These are phyloP conservation scores for Brachionus rotundiformis DNA, from an alignment of 1,140 invertebrate species.

Conservation along the genomic window DNA sequence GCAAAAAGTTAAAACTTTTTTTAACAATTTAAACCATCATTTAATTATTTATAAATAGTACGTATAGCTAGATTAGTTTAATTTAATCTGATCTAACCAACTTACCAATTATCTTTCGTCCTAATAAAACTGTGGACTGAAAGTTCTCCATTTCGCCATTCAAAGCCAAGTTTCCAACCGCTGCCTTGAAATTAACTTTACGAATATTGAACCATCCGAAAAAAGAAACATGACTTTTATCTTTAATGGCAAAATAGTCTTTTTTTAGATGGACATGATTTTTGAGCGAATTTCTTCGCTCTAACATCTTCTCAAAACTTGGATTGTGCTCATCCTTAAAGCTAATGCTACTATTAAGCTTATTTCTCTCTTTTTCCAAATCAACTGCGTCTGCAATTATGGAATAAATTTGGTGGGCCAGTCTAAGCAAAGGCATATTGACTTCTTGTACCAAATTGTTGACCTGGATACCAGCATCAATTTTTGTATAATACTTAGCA, in stretches of 20 bases:
- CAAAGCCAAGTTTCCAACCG: constrained; percentile 12
- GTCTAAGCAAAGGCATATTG: constrained; percentile 87
- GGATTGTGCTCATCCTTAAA: constrained; percentile 17
- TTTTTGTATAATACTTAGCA: constrained; percentile 39
- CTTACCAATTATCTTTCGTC: constrained; percentile 17
- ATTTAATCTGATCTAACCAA: neutral
- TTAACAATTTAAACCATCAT: too few species aligned
- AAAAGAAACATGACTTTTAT: constrained; percentile 44
- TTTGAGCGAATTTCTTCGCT: constrained; percentile 20
- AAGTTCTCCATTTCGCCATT: constrained; percentile 51
- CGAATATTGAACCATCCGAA: constrained; percentile 36
- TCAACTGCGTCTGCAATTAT: constrained; percentile 89
- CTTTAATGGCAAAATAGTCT: constrained; percentile 24
- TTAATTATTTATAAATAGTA: too few species aligned
- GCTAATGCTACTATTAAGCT: constrained; percentile 71
- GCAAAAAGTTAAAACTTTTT: too few species aligned
- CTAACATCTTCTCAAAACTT: neutral
- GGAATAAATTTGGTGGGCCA: constrained; percentile 91
- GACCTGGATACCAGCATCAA: constrained; percentile 43
- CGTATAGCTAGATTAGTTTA: too few species aligned
- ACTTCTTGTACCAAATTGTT: constrained; percentile 67
- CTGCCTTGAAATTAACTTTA: constrained; percentile 36
- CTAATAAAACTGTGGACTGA: neutral
- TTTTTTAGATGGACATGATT: neutral
- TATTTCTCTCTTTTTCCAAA: constrained; percentile 71